A percentile compares a stretch with the other conserved stretches of the same genome.
These are phyloP conservation scores for Parazoanthus swiftii DNA, from an alignment of 92 coral and sea anemone genomes.

Conservation along the genomic window DNA sequence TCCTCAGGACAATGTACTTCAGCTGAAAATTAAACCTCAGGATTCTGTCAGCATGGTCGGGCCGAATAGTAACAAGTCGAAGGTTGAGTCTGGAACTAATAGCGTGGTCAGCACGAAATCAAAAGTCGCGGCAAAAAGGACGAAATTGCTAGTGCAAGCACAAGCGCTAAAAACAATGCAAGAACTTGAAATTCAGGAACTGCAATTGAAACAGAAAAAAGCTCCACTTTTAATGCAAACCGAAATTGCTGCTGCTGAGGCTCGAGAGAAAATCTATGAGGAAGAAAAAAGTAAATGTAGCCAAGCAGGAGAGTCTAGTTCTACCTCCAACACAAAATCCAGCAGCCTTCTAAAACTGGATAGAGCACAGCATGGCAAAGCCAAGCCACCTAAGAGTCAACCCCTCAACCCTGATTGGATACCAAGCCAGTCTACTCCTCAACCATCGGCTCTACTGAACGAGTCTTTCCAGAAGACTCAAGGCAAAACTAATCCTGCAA, in stretches of 20 bases:
- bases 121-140: constrained; percentile 24
- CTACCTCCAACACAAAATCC: not conserved
- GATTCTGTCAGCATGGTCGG: not conserved
- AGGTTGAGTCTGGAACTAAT: constrained; percentile 16
- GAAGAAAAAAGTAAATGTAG: not conserved
- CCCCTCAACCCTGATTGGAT: constrained; percentile 25
- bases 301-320: constrained; percentile 1
- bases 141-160: constrained; percentile 29
- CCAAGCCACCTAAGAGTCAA: not conserved
- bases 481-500: not conserved
- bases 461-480: not conserved
- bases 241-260: constrained; percentile 39
- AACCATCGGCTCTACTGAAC: not conserved
- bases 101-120: constrained; percentile 13
- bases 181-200: constrained; percentile 38
- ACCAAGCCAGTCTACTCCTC: constrained; percentile 19
- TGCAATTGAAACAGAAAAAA: constrained; percentile 42
- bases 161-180: constrained; percentile 35
- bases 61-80: not conserved
- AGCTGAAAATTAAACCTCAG: not conserved
- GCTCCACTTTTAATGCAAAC: constrained; percentile 19
- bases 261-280: constrained; percentile 17
- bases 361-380: not conserved
- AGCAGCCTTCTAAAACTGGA: not conserved
- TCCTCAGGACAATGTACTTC: not conserved